Percentiles rank a stretch among this genome's conserved stretches.
Evolutionary conservation across 2,113 vertebrate species (phyloP).

Genomic region (Pan paniscus): DNA sequence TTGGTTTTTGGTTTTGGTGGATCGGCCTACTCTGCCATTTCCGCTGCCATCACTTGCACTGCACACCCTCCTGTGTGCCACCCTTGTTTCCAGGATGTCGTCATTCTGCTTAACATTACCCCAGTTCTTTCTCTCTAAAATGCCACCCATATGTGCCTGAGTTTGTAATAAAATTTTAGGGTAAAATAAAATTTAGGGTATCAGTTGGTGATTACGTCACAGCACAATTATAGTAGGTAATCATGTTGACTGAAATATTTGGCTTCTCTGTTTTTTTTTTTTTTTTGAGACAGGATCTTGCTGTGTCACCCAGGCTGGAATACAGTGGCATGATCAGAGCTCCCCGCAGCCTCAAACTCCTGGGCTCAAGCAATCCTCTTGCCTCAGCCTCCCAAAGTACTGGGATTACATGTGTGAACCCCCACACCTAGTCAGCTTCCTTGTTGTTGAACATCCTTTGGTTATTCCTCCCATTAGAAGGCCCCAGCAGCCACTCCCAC

Average conservation of each 20-base stretch:
- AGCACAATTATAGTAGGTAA: not conserved
- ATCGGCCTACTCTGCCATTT: not conserved
- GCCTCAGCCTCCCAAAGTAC: not conserved
- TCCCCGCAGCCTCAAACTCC: not conserved
- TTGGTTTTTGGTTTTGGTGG: not conserved
- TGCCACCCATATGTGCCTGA: not conserved
- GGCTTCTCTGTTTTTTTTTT: not conserved
- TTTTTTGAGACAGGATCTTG: not conserved
- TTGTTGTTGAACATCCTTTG: not conserved
- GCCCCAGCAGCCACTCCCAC: not conserved
- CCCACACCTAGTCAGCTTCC: not conserved
- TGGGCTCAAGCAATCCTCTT: not conserved
- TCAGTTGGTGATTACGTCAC: not conserved
- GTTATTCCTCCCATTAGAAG: not conserved
- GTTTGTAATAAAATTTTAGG: not conserved
- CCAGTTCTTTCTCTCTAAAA: not conserved
- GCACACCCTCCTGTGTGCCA: not conserved
- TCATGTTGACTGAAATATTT: not conserved
- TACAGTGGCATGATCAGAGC: not conserved
- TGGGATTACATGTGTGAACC: not conserved
- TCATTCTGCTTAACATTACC: not conserved
- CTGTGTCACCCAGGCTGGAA: not conserved
- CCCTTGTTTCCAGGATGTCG: not conserved
- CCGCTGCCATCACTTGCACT: not conserved
- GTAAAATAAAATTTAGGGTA: not conserved